These are phyloP conservation scores for Prionailurus viverrinus DNA, from an alignment of 2,113 vertebrate genomes.

Conservation along the genomic window DNA sequence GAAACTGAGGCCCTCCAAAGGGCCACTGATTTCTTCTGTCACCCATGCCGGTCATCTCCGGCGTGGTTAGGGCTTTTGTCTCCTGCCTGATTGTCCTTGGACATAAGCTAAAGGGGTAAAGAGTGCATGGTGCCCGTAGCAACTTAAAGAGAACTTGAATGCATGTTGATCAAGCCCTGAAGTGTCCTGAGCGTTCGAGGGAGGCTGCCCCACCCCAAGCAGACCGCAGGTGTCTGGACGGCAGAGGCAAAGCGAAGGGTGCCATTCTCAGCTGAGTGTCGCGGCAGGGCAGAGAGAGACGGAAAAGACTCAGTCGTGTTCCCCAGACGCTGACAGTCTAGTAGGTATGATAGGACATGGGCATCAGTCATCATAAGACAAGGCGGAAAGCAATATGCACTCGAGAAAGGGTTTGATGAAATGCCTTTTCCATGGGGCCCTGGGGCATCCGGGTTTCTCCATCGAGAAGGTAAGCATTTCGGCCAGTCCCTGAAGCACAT, in stretches of 20 bases:
- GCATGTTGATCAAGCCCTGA: no score
- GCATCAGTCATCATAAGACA: neutral
- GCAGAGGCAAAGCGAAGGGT: neutral
- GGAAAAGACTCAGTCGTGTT: neutral
- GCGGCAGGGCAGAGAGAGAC: neutral
- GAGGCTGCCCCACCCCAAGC: neutral
- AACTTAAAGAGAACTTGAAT: neutral
- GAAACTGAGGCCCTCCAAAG: neutral
- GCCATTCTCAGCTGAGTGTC: neutral
- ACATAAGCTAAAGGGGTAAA: neutral
- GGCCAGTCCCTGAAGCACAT: neutral
- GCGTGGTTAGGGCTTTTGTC: neutral
- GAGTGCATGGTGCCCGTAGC: neutral
- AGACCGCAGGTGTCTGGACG: neutral
- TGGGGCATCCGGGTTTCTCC: neutral
- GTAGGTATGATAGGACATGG: neutral
- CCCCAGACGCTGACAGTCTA: neutral
- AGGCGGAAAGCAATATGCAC: neutral
- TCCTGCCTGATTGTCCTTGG: neutral
- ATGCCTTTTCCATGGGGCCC: neutral
- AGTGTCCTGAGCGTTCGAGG: neutral
- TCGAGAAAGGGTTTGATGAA: neutral
- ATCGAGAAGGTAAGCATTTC: neutral
- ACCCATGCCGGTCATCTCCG: neutral
- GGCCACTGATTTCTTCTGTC: neutral